phyloP scores from a whole-genome alignment of 1,140 invertebrate species.

The Triops longicaudatus region DNA sequence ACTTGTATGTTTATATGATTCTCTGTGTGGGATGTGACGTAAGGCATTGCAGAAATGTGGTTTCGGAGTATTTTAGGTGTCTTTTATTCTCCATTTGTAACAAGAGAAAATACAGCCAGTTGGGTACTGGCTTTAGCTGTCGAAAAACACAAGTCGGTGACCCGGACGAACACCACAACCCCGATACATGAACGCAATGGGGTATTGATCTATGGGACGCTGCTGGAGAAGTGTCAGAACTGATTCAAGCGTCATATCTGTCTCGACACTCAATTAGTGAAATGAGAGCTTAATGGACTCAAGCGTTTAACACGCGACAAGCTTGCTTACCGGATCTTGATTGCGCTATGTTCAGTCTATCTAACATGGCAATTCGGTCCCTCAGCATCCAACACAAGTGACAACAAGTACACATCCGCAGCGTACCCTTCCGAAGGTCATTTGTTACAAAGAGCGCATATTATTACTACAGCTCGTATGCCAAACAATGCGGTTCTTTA shows the following conservation, averaged over 20 bases:
- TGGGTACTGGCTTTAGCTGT: too few relatives aligned
- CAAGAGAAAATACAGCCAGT: too few relatives aligned
- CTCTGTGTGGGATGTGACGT: too few relatives aligned
- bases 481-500: not conserved
- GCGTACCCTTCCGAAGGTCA: not conserved
- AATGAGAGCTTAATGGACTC: conserved; percentile 3
- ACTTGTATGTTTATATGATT: too few relatives aligned
- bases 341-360: not conserved
- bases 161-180: not conserved
- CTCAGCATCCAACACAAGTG: not conserved
- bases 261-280: not conserved
- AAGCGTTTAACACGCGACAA: not conserved
- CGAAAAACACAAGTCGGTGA: too few relatives aligned
- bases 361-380: not conserved
- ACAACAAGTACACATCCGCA: not conserved
- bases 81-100: too few relatives aligned
- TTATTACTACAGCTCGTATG: not conserved
- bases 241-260: not conserved
- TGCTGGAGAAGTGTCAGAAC: not conserved
- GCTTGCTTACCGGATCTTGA: not conserved
- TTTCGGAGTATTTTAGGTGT: too few relatives aligned
- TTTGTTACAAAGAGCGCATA: not conserved
- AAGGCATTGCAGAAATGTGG: too few relatives aligned
- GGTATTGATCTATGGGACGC: not conserved
- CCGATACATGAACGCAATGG: not conserved